Base-by-base conservation (phyloP, 2,888 invertebrate species). In the Callyntrura guangdongensis region DNA sequence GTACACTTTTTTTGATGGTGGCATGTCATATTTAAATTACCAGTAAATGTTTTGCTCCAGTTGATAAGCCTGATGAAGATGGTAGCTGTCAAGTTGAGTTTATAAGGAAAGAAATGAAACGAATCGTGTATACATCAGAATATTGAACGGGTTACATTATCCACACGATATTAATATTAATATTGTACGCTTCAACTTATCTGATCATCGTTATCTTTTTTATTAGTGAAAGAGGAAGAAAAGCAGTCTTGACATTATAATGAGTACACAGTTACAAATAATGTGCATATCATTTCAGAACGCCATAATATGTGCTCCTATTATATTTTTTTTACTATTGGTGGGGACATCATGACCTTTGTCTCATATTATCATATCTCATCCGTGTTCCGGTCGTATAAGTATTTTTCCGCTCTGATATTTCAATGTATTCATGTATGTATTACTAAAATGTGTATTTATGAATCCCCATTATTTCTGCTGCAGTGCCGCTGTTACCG, bases 331-430 rank as follows among this genome's bases (percentile, higher is more conserved):
- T 14, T 27, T 61, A 20, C 25, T 27, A 36, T 36, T 36, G 36
- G 22, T 49, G 20, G 12, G 22, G 2, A 49, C 12, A 74, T 47
- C 12, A 47, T 74, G 74, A 74, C 74, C 74, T 74, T 74, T 74
- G 74, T 49, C 74, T 49, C 47, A 49, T 49, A 74, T 74, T 49
- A 47, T 49, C 47, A 49, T 49, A 74, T 74, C 74, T 74, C n/a
- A 74, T 74, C 72, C 72, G 36, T 72, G 72, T 72, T 72, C 47
- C 47, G 74, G 74, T 9, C 74, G 47, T 74, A n/a, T n/a, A 49
- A 49, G 12, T 49, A 22, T 22, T 74, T 74, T 49, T 49, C 74
- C 20, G 74, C 74, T 49, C 74, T 74, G 49, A 49, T 74, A 74
- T 74, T 74, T 74, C 74, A 74, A 74, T 74, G 9, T 14, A 49